Conservation (phyloP, 1,140 invertebrate species). For the Aphelenchoides avenae region DNA sequence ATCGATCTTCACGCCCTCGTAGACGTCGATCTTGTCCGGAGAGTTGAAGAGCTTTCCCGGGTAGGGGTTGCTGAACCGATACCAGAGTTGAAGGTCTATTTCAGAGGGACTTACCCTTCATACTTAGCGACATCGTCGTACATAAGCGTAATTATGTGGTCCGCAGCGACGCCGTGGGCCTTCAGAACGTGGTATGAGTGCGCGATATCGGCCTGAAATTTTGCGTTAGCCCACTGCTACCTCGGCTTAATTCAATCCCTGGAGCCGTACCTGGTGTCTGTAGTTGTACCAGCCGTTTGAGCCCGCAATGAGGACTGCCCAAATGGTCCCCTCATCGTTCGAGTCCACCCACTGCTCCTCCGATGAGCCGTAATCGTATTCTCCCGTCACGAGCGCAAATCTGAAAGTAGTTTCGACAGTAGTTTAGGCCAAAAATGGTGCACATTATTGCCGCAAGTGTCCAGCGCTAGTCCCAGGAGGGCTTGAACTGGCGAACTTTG, state of each 20-base stretch:
- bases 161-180: slow-evolving; percentile 65
- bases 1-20: slow-evolving; percentile 66
- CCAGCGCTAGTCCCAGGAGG: too few relatives aligned
- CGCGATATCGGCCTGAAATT: slow-evolving; percentile 67
- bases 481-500: too few relatives aligned
- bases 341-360: too few relatives aligned
- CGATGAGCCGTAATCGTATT: too few relatives aligned
- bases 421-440: too few relatives aligned
- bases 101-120: slow-evolving; percentile 62
- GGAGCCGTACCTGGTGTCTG: slow-evolving; percentile 63
- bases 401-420: too few relatives aligned
- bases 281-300: slow-evolving; percentile 67
- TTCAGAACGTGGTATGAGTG: slow-evolving; percentile 68
- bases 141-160: slow-evolving; percentile 68
- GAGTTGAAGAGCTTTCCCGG: slow-evolving; percentile 66
- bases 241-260: slow-evolving; percentile 60
- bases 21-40: slow-evolving; percentile 66
- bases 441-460: too few relatives aligned
- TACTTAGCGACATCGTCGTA: slow-evolving; percentile 68
- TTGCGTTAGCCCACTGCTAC: slow-evolving; percentile 67
- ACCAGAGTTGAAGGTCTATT: slow-evolving; percentile 13
- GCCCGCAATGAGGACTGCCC: slow-evolving; percentile 67
- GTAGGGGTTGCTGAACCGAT: slow-evolving; percentile 64
- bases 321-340: slow-evolving; percentile 60
- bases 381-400: too few relatives aligned